phyloP scores from a whole-genome alignment of 2,888 invertebrate genomes.

The Drosophila yooni region DNA sequence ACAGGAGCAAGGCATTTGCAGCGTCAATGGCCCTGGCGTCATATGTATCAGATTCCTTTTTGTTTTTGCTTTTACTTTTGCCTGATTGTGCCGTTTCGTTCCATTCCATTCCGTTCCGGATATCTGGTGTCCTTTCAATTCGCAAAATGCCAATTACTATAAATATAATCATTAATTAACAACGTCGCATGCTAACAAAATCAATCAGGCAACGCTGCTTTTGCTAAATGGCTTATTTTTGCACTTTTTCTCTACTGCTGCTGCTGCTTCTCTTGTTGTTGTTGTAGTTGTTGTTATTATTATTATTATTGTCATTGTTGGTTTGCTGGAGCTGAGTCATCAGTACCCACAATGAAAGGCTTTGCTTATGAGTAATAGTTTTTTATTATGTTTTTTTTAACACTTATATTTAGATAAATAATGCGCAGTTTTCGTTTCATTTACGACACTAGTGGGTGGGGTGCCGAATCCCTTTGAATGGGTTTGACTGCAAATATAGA shows the following conservation, averaged over 20 bases:
- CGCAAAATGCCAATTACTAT: constrained; percentile 14
- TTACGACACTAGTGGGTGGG: background rate
- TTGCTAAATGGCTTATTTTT: constrained; percentile 56
- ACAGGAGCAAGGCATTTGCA: constrained; percentile 43
- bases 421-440: background rate
- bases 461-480: background rate
- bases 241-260: constrained; percentile 6
- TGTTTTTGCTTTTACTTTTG: background rate
- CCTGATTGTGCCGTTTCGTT: constrained; percentile 1
- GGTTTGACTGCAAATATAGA: background rate
- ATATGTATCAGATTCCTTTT: constrained; percentile 18
- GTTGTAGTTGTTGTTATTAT: constrained; percentile 3
- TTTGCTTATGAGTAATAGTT: constrained; percentile 38
- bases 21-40: background rate
- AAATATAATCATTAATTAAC: constrained; percentile 14
- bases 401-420: background rate
- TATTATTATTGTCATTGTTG: constrained; percentile 20
- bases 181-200: constrained; percentile 15
- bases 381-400: background rate
- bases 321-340: constrained; percentile 33
- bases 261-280: constrained; percentile 8
- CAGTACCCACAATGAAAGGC: constrained; percentile 3
- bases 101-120: background rate
- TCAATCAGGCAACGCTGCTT: constrained; percentile 46
- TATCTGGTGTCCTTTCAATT: constrained; percentile 19